Base-by-base conservation (phyloP, 2,888 invertebrate genomes). In the Chymomyza caudatula region DNA sequence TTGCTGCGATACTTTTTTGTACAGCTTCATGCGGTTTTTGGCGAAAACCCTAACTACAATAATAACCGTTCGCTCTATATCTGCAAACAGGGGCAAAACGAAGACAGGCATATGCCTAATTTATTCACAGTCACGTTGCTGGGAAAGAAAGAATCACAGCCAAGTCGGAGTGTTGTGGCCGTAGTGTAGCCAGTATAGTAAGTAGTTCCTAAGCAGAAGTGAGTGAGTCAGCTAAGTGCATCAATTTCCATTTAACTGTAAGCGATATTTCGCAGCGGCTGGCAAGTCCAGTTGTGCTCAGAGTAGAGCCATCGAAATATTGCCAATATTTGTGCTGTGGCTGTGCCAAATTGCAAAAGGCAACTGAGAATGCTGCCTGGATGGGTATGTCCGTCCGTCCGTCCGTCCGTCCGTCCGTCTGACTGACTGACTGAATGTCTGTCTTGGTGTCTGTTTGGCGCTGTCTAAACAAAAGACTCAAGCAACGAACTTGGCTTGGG, bases 141-240 rank as follows among this genome's bases (percentile, higher is more conserved):
- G 69, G 73, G 71, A 77, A 71, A 60, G 61, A 66, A 69, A 60
- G 61, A 66, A 69, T 65, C 65, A 65, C 71, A 65, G 57, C 63
- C 52, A 43, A 23, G 62, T 57, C n/a, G n/a, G n/a, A n/a, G n/a
- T n/a, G n/a, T n/a, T 59, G 69, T 58, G 59, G 37, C 43, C 42
- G 13, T 8, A 54, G 15, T n/a, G 17, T 17, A n/a, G 19, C n/a
- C 22, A 4, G 20, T n/a, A n/a, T n/a, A 23, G 55, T 17, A 13
- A n/a, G n/a, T 6, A 22, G 22, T 15, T 37, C 17, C 25, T 78
- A 70, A 70, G 72, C 77, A 82, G 85, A 82, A 81, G 82, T 70
- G 86, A 86, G 85, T 82, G 82, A 86, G 86, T 86, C 82, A 82
- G 82, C 82, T 86, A 86, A 86, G 82, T 82, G 82, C 82, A 85